Base-by-base conservation (phyloP, 2,888 invertebrate species). In the Amphipyra berbera region DNA sequence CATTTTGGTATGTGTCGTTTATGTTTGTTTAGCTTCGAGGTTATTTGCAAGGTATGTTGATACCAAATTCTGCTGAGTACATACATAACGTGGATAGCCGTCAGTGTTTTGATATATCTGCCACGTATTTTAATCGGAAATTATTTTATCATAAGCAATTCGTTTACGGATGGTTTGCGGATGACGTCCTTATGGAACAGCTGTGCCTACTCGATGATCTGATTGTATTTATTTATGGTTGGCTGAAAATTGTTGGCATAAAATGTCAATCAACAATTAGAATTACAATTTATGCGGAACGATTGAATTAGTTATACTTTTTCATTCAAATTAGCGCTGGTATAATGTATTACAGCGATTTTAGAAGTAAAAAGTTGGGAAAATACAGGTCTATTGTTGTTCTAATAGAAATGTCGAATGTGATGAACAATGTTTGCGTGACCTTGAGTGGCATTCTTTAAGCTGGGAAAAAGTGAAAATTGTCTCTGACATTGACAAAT, bases 381-480 rank as follows among this genome's bases (percentile, higher is more conserved):
- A 50, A 53, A 37, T 47, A 21, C 8, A 21, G 30, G 35, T 38
- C 58, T 44, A 66, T 66, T 66, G 61, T 73, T 30, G 6, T 65
- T 61, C 53, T 73, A 65, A 74, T 70, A 61, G 61, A 62, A 42
- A 53, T 57, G 45, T 61, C 37, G 10, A 41, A 21, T 27, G 27
- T 27, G 49, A 40, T 48, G 21, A 33, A 62, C 27, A 52, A 35
- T 14, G 54, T 27, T 73, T 40, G 71, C 71, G 71, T 71, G 71
- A 63, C 74, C 74, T 50, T 68, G 40, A 44, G 55, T 73, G 62
- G 50, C 52, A 53, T 38, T 33, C 15, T 66, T 50, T 40, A 49
- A 41, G 21, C 45, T 71, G 69, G 62, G 71, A 71, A 71, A 73
- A 71, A 68, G 71, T 73, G 74, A 73, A 71, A 71, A 73, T 68